Conservation (phyloP, 2,113 vertebrate genomes). For the Fregetta grallaria region DNA sequence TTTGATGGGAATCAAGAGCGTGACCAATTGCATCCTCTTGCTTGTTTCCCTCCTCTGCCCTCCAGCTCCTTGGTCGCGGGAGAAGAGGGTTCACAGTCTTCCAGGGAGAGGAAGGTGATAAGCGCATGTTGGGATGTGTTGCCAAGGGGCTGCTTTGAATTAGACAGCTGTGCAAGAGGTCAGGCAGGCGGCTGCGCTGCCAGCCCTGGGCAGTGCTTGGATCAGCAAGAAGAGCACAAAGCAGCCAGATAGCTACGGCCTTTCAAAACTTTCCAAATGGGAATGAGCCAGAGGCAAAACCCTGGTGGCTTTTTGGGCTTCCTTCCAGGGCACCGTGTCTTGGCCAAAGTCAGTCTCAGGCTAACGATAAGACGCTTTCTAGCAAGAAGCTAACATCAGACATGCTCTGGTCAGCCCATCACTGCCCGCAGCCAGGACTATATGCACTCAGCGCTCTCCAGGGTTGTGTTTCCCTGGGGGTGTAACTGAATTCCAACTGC, state of each 20-base stretch:
- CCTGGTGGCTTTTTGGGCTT: conserved; percentile 15
- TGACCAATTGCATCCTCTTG: not conserved
- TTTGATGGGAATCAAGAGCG: not conserved
- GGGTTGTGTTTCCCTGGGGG: not conserved
- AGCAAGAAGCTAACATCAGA: not conserved
- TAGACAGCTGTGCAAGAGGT: not conserved
- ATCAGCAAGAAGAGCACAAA: not conserved
- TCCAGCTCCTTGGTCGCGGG: not conserved
- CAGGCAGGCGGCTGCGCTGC: not conserved
- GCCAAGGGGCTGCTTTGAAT: not conserved
- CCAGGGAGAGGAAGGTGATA: not conserved
- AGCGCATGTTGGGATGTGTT: not conserved
- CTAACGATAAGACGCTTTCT: not conserved
- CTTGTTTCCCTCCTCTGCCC: not conserved
- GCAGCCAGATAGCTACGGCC: not conserved
- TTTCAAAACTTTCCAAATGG: not conserved
- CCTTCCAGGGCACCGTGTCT: not conserved
- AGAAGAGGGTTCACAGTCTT: not conserved
- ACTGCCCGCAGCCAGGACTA: not conserved
- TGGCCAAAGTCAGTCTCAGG: not conserved
- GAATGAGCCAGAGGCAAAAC: conserved; percentile 22
- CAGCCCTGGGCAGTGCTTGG: conserved; percentile 1
- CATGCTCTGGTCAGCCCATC: not conserved
- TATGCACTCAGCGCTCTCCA: not conserved
- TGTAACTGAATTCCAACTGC: not conserved